Base-by-base conservation (phyloP, 1,140 invertebrate genomes). In the Drosophila pseudoananassae region DNA sequence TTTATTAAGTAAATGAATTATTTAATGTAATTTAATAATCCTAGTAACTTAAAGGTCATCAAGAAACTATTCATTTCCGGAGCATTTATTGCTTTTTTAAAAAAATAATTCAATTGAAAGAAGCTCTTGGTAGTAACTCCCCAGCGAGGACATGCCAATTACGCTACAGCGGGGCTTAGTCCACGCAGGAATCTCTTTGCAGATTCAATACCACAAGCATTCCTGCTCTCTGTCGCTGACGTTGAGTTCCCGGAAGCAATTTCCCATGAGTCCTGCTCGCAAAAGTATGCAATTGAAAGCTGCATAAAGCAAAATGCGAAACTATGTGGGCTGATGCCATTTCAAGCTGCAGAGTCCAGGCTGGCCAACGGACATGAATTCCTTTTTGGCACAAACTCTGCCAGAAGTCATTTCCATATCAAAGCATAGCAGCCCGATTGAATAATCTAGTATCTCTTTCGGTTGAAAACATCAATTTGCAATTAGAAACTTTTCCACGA, bases 81-180 rank as follows among this genome's bases (percentile, higher is more conserved):
- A 2, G 33, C 3, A 4, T n/a, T 43, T 7, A 6, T 14, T 7
- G n/a, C 15, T 43, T 43, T 43, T 43, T 43, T 20, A 0, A 1
- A 12, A 12, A 36, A 36, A 36, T 15, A 43, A 43, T 7, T 43
- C 1, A 5, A 15, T 43, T 2, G 4, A 43, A 43, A 17, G 2
- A 43, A 43, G 14, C 40, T 43, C 6, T 0, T 6, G 0, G n/a
- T 8, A 17, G 33, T 4, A 43, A 43, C 23, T 46, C 15, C 40
- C 50, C 40, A 4, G 20, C 17, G 33, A 17, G 56, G 97, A 92
- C 61, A 15, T 56, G 47, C 54, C 69, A 85, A 87, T 81, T 70
- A 71, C 52, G 63, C 40, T 74, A 61, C 54, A 47, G 9, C 57
- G 66, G 60, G 50, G 40, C 43, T 54, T 10, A 36, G 43, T 51